Base-by-base conservation (phyloP, 2,888 invertebrate genomes). In the Agrotis ipsilon region DNA sequence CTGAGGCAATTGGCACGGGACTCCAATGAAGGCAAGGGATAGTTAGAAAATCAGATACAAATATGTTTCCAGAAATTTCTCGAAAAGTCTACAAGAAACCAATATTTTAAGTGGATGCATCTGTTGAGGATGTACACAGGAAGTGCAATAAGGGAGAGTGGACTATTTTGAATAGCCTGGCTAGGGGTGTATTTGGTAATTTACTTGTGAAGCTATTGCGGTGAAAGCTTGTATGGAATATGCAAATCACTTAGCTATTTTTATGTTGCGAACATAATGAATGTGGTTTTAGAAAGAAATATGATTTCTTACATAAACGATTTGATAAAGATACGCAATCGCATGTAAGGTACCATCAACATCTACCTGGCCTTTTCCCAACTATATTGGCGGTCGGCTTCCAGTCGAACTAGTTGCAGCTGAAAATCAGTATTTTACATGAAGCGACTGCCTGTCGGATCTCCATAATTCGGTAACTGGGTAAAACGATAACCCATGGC, bases 1-100 rank as follows among this genome's bases (percentile, higher is more conserved):
- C 91, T 87, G 87, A 89, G 87, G 91, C 91, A 92, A 93, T 92
- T 89, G 91, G 89, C 80, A 82, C 80, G 85, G 76, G 86, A 83
- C 80, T 87, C 78, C 80, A 80, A 76, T 86, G 81, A 80, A 80
- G 84, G 85, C 75, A 86, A 75, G 54, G 70, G 68, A 70, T 78
- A 72, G 55, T 49, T 73, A 67, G 43, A 39, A 70, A 58, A 75
- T 65, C 39, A 55, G 61, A 46, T 32, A 24, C 62, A 73, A 58
- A 76, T 74, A 49, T 63, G 59, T 52, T 64, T n/a, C 6, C 19
- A 21, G 24, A 52, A 46, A 55, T 54, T 68, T 58, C 14, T 63
- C 13, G 39, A 32, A 57, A 58, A 2, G 14, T 63, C 0, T 54
- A 52, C 32, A 59, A 58, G 4, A n/a, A 76, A 61, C 39, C 49